These are phyloP conservation scores for Eubasilissa regina DNA, from an alignment of 1,140 invertebrate species.

Conservation along the genomic window DNA sequence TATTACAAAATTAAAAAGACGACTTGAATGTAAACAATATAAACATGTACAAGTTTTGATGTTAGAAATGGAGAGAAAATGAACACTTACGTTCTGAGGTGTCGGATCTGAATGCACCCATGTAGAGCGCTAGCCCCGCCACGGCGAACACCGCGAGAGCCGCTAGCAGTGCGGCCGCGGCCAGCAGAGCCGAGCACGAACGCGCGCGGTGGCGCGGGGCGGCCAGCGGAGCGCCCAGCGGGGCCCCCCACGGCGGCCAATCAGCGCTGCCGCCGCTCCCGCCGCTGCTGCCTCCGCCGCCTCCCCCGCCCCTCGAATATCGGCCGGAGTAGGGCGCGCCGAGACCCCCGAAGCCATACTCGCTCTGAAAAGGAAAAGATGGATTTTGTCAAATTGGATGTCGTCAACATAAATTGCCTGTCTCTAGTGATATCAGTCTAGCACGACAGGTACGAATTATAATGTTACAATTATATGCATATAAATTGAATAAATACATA, in stretches of 20 bases:
- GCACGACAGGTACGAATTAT: too few species aligned
- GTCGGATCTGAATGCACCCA: constrained; percentile 77
- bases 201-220: constrained; percentile 61
- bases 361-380: constrained; percentile 64
- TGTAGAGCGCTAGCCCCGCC: constrained; percentile 83
- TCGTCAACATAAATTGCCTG: too few species aligned
- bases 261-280: constrained; percentile 55
- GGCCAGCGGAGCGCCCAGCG: constrained; percentile 60
- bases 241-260: constrained; percentile 57
- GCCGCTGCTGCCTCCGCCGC: constrained; percentile 50
- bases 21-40: too few species aligned
- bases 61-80: not conserved
- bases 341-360: constrained; percentile 65
- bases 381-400: not conserved
- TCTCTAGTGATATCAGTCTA: too few species aligned
- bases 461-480: too few species aligned
- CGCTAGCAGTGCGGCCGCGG: constrained; percentile 78
- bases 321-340: constrained; percentile 22
- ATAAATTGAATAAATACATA: too few species aligned
- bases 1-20: too few species aligned
- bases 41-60: too few species aligned
- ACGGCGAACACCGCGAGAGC: constrained; percentile 81
- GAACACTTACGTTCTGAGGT: constrained; percentile 69
- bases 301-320: constrained; percentile 38
- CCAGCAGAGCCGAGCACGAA: constrained; percentile 77